Evolutionary conservation across 2,113 vertebrate genomes (phyloP).

Genomic region (Lophius piscatorius): DNA sequence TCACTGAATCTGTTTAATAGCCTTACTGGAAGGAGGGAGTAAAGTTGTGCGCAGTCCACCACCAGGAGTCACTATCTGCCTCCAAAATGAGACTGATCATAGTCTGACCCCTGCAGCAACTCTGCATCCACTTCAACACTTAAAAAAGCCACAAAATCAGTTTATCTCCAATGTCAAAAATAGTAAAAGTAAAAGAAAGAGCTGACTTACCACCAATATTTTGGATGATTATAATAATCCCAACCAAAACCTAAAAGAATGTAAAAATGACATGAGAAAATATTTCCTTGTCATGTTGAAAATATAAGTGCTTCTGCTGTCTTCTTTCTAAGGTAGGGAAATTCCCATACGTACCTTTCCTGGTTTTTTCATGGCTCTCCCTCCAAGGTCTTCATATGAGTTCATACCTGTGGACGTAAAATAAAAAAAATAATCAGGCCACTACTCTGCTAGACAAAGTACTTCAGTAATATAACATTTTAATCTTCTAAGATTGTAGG

Average conservation of each 20-base stretch:
- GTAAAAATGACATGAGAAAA: slow-evolving; percentile 13
- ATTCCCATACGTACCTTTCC: slow-evolving; percentile 83
- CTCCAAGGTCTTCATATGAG: slow-evolving; percentile 92
- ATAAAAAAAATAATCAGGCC: slow-evolving; percentile 7
- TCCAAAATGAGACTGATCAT: slow-evolving; percentile 29
- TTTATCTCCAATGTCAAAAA: slow-evolving; percentile 47
- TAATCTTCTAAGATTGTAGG: neutral
- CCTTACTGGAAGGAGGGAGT: slow-evolving; percentile 23
- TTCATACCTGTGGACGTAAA: slow-evolving; percentile 81
- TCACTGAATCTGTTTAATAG: slow-evolving; percentile 59
- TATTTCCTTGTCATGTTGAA: slow-evolving; percentile 3
- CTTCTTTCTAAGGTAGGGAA: too few species aligned
- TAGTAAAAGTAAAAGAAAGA: slow-evolving; percentile 19
- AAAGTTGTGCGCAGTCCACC: slow-evolving; percentile 18
- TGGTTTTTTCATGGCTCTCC: slow-evolving; percentile 85
- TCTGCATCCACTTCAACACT: slow-evolving; percentile 8
- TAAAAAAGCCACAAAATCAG: slow-evolving; percentile 41
- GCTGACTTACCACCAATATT: slow-evolving; percentile 92
- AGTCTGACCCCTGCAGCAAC: too few species aligned
- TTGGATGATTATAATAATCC: slow-evolving; percentile 89
- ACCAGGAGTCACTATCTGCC: slow-evolving; percentile 61
- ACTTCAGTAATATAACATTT: neutral
- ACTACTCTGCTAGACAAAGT: neutral
- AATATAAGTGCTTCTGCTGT: too few species aligned
- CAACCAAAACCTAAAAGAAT: slow-evolving; percentile 87